These are phyloP conservation scores for Pogonocichla stellata DNA, from an alignment of 2,113 vertebrate genomes.

Conservation along the genomic window DNA sequence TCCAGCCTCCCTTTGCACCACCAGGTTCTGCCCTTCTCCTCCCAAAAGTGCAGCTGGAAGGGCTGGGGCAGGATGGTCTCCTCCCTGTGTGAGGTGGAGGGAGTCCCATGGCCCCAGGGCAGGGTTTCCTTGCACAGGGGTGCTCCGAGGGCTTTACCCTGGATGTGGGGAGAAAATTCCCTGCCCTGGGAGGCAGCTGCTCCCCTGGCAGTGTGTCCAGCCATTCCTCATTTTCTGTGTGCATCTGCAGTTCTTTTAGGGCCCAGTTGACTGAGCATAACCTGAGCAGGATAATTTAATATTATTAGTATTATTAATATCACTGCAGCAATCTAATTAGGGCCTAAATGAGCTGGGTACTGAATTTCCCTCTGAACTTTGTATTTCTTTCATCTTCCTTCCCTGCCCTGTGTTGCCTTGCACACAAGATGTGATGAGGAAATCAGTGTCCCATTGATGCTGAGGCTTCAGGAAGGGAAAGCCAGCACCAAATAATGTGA, in stretches of 20 bases:
- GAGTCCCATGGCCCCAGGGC: background rate
- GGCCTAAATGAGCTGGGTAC: background rate
- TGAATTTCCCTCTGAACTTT: background rate
- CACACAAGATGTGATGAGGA: background rate
- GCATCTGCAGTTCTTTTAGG: background rate
- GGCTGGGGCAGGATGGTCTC: background rate
- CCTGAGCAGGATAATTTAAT: background rate
- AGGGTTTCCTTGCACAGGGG: fast-evolving
- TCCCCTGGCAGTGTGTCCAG: background rate
- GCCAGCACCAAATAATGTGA: background rate
- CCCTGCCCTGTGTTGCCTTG: background rate
- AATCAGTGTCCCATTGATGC: background rate
- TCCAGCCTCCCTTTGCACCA: background rate
- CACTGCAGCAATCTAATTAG: background rate
- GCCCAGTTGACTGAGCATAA: background rate
- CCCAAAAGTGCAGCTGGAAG: background rate
- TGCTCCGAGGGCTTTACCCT: fast-evolving
- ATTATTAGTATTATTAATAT: background rate
- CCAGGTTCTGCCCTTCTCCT: background rate
- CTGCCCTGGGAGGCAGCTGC: background rate
- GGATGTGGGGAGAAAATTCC: fast-evolving
- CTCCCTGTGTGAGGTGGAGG: background rate
- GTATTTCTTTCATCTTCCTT: background rate
- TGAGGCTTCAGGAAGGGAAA: background rate
- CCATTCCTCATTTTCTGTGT: background rate